phyloP scores from a whole-genome alignment of 2,888 invertebrate genomes.

The Pachycephus smyrnensis region DNA sequence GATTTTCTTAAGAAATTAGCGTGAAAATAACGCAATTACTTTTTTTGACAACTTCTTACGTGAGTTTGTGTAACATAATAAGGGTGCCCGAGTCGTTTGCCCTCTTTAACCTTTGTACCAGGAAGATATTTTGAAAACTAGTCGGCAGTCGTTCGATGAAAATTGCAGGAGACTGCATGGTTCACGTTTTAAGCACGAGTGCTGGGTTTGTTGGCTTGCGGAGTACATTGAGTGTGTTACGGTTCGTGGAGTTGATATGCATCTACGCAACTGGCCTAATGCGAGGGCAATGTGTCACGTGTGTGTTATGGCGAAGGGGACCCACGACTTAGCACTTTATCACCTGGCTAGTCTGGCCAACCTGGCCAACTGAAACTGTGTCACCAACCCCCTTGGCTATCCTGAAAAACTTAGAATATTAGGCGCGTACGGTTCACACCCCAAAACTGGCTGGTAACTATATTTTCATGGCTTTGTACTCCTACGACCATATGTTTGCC shows the following conservation, averaged over 20 bases:
- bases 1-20: not conserved
- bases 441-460: not conserved
- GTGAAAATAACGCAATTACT: not conserved
- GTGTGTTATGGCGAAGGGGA: constrained; percentile 36
- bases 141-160: not conserved
- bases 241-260: constrained; percentile 51
- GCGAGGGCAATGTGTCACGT: constrained; percentile 40
- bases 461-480: not conserved
- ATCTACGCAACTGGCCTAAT: constrained; percentile 51
- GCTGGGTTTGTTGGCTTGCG: not conserved
- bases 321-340: constrained; percentile 43
- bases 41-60: not conserved
- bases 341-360: constrained; percentile 42
- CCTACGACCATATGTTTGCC: not conserved
- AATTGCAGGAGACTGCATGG: not conserved
- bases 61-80: not conserved
- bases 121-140: not conserved
- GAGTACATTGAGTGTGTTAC: constrained; percentile 27
- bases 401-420: not conserved
- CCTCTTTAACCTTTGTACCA: not conserved
- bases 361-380: constrained; percentile 15
- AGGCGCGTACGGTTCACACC: not conserved
- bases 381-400: constrained; percentile 17
- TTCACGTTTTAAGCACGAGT: not conserved
- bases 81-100: not conserved